Conservation (phyloP, 2,888 invertebrate genomes). For the Hypomecis punctinalis region DNA sequence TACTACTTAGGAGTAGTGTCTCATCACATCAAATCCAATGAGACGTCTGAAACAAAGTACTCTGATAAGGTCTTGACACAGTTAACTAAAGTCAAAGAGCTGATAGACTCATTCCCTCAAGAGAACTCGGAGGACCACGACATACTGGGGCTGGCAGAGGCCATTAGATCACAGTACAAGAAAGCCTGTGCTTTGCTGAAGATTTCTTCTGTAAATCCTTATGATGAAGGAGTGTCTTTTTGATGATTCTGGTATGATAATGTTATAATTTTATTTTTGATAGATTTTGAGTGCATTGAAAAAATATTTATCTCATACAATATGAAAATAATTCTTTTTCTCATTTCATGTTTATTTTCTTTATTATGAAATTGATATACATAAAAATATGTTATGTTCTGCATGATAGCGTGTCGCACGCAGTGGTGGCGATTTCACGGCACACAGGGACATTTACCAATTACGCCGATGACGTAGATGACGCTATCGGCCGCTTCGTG, state of each 20-base stretch:
- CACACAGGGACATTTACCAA: too few species aligned
- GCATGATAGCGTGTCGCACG: too few species aligned
- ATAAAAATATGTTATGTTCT: too few species aligned
- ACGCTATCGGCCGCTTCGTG: too few species aligned
- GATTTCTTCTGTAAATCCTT: conserved; percentile 83
- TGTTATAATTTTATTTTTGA: conserved; percentile 41
- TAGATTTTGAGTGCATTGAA: not conserved
- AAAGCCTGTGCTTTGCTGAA: conserved; percentile 88
- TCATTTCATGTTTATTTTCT: too few species aligned
- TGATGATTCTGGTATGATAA: conserved; percentile 57
- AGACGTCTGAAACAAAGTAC: conserved; percentile 59
- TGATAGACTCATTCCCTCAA: conserved; percentile 87
- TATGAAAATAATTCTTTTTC: too few species aligned
- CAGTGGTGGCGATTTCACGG: too few species aligned
- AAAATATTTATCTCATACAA: too few species aligned
- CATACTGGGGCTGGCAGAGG: conserved; percentile 85
- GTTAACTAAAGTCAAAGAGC: conserved; percentile 82
- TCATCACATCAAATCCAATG: conserved; percentile 69
- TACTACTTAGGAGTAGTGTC: conserved; percentile 87
- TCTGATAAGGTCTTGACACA: conserved; percentile 83
- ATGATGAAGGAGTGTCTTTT: conserved; percentile 85
- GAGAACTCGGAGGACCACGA: conserved; percentile 88
- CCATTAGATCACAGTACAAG: conserved; percentile 88
- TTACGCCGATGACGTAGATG: too few species aligned
- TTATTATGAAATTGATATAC: too few species aligned